Percentiles rank a stretch among this genome's conserved stretches.
Conservation (phyloP, 92 coral and sea anemone species). For the Micromussa lordhowensis region DNA sequence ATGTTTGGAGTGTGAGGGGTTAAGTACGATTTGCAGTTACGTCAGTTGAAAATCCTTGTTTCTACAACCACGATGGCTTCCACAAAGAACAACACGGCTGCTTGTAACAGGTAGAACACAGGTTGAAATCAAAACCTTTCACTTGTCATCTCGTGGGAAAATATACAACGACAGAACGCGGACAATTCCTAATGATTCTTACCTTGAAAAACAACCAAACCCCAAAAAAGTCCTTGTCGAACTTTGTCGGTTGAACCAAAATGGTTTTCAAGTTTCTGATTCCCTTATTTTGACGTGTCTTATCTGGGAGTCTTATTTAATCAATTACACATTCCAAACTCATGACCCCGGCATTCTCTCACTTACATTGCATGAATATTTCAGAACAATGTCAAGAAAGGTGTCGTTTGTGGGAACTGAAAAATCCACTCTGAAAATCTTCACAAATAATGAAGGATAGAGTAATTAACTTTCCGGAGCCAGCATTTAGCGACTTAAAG, state of each 20-base stretch:
- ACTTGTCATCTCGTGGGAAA: neutral
- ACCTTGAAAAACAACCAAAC: slow-evolving; percentile 47
- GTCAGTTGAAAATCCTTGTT: slow-evolving; percentile 42
- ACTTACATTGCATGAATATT: slow-evolving; percentile 48
- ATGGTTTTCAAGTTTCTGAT: slow-evolving; percentile 31
- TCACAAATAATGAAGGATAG: neutral
- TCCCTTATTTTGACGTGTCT: slow-evolving; percentile 64
- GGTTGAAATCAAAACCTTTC: slow-evolving; percentile 31
- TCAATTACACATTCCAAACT: slow-evolving; percentile 75
- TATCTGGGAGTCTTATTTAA: slow-evolving; percentile 90
- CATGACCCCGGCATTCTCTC: slow-evolving; percentile 67
- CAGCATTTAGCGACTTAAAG: neutral
- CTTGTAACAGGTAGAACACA: slow-evolving; percentile 38
- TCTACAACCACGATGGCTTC: slow-evolving; percentile 17
- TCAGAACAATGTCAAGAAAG: slow-evolving; percentile 30
- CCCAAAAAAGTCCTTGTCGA: slow-evolving; percentile 32
- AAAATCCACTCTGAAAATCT: neutral
- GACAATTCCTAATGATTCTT: slow-evolving; percentile 4
- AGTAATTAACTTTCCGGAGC: neutral
- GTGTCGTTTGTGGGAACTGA: slow-evolving; percentile 1
- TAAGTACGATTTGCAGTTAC: slow-evolving; percentile 37
- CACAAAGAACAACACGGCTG: slow-evolving; percentile 40
- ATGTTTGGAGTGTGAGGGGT: slow-evolving; percentile 17
- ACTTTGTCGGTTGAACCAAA: slow-evolving; percentile 18
- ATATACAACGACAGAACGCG: neutral